Percentiles rank a stretch among this genome's conserved stretches.
Conservation (phyloP, 2,113 vertebrate genomes). For the Malaclemys terrapin region DNA sequence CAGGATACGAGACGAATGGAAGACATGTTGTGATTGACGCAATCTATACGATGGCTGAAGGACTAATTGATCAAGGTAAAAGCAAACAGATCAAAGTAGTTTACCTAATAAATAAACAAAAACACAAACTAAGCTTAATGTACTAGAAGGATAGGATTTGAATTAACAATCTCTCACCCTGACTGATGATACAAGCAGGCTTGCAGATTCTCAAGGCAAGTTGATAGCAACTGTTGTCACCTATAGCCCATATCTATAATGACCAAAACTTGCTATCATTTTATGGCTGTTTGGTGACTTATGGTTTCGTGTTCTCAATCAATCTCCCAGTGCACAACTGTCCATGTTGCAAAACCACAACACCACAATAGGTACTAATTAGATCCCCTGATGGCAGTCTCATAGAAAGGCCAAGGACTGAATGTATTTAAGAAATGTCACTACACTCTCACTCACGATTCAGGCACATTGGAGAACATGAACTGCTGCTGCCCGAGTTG, state of each 20-base stretch:
- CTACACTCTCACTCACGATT: not conserved
- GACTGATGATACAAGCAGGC: too few species aligned
- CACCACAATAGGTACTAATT: not conserved
- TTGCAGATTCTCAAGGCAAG: not conserved
- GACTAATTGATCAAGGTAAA: too few species aligned
- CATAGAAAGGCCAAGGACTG: not conserved
- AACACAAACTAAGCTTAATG: too few species aligned
- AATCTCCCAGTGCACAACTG: not conserved
- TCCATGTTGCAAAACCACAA: not conserved
- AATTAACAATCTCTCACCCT: too few species aligned
- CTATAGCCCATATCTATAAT: not conserved
- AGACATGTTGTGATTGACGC: too few species aligned
- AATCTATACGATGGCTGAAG: too few species aligned
- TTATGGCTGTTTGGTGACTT: not conserved
- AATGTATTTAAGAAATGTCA: not conserved
- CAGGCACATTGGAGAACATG: not conserved
- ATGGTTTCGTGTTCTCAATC: not conserved
- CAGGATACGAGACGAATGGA: too few species aligned
- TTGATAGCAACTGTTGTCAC: not conserved
- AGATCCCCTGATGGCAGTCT: not conserved
- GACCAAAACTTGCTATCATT: not conserved
- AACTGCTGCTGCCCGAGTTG: not conserved
- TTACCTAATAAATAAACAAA: too few species aligned
- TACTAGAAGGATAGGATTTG: too few species aligned
- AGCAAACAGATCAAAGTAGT: too few species aligned